Evolutionary conservation across 2,113 vertebrate species (phyloP).

Genomic region (Coracopsis vasa): DNA sequence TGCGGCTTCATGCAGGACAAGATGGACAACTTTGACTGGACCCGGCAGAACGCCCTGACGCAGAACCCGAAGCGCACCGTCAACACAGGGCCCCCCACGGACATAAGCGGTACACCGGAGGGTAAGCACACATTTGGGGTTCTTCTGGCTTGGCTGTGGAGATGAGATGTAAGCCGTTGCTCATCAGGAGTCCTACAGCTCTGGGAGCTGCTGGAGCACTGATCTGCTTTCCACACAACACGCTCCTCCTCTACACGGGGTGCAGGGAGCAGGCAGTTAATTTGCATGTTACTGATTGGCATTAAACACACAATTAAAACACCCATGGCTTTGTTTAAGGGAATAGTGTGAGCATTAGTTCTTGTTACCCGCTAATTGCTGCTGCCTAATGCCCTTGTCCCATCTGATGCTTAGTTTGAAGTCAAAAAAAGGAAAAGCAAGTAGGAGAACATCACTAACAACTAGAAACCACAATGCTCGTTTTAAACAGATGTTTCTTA

Average conservation of each 20-base stretch:
- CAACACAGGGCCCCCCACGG: slow-evolving; percentile 91
- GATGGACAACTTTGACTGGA: slow-evolving; percentile 95
- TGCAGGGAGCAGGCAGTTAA: slow-evolving; percentile 25
- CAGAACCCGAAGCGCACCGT: slow-evolving; percentile 93
- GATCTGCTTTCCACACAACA: neutral
- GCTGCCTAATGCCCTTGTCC: slow-evolving; percentile 41
- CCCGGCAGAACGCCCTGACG: slow-evolving; percentile 89
- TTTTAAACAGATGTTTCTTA: neutral
- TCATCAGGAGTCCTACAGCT: neutral
- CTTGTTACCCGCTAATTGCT: slow-evolving; percentile 60
- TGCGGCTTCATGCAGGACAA: slow-evolving; percentile 95
- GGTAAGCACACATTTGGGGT: slow-evolving; percentile 71
- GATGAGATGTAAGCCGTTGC: accelerated
- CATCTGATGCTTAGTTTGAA: slow-evolving; percentile 39
- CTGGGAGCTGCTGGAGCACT: neutral
- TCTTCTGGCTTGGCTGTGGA: neutral
- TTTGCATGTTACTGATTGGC: slow-evolving; percentile 52
- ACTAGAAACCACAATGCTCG: neutral
- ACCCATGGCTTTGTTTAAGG: slow-evolving; percentile 36
- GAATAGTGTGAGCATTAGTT: slow-evolving; percentile 41
- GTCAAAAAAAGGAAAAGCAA: neutral
- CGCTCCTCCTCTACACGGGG: neutral
- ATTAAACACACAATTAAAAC: slow-evolving; percentile 61
- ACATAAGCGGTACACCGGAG: slow-evolving; percentile 90
- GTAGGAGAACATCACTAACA: neutral